Evolutionary conservation across 1,140 invertebrate species (phyloP), one percentile per base, ranked within the genome.

Genomic region (Drosophila persimilis): DNA sequence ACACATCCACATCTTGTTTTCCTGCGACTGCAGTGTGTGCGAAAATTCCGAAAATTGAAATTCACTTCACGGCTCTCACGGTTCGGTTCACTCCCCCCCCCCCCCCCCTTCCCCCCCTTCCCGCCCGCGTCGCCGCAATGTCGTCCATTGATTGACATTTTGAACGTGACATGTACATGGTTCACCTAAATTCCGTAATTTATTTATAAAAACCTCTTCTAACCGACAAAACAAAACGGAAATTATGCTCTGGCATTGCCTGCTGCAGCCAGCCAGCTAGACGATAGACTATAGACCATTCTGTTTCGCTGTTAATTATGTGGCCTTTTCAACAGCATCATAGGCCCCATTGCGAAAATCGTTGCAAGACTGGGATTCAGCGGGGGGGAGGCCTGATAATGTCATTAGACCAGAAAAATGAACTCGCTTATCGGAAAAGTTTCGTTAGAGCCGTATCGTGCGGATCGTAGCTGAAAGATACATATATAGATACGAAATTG

Each of bases 81-180:
- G 11, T 39, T 39, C 20, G 20, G 20, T 20, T 20, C 17, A 17
- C 35, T 24, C 41, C 59, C 45, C 57, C 59, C 31, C 43, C 24
- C 31, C 62, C 47, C 57, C 59, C 31, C 43, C 41, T 26, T 15
- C 8, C 13, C 41, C n/a, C 17, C 35, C 41, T 59, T 48, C 61
- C 61, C 41, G 20, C 29, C 13, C 15, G 20, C 46, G 17, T 17
- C n/a, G 6, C 24, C 20, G 0, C 46, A 11, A 17, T n/a, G 22
- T 45, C 22, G 22, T 20, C 13, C 43, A 64, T 57, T 86, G 83
- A 86, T 86, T 86, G 83, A 88, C 83, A 86, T 73, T 39, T 76
- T 78, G 83, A 86, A 86, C 81, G 81, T 86, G 81, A 86, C 81
- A 78, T 86, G 78, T 62, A 86, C 83, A 86, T 83, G 83, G 85